Base-by-base conservation (phyloP, 2,113 vertebrate species). In the Thermophis baileyi region DNA sequence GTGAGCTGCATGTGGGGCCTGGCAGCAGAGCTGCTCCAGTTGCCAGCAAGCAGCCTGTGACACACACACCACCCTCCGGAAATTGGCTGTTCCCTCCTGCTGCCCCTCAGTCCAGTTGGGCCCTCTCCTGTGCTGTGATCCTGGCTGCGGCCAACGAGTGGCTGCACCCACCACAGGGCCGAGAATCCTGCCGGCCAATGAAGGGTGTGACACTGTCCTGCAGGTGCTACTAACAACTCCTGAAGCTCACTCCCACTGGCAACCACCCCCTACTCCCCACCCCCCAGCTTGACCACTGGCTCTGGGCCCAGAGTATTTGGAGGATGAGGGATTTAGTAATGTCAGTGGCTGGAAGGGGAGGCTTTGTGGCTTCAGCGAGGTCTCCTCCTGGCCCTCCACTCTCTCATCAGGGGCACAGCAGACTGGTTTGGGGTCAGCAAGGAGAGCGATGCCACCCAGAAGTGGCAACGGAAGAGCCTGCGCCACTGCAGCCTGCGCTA, bases 341-440 rank as follows among this genome's bases (percentile, higher is more conserved):
- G 57, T 4, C 57, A 30, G 60, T 69, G 30, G 60, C 30, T 35
- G 49, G 49, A n/a, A 51, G 86, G 25, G 30, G 46, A 27, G 49
- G 4, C 46, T 49, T 30, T 18, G 30, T 6, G 24, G 86, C 86
- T 51, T 40, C 8, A 55, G 18, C 6, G 0, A 35, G 2, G 88
- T 5, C 20, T 51, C 10, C 35, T 20, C 20, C 20, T n/a, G 85
- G 14, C 6, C 47, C 25, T 24, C 57, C 8, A 12, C 24, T 25
- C 88, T 20, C 96, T 88, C 96, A 94, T 94, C 97, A 99, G 99
- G 98, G 99, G 99, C 95, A 99, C 99, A 0, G 99, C 99, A 0
- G 99, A 99, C 97, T 99, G 99, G 99, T 99, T 99, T 88, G 99
- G 99, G 55, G 98, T 99, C 94, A 99, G 99, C 94, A 99, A 99